Percentiles rank a stretch among this genome's conserved stretches.
phyloP scores from a whole-genome alignment of 2,797 vertebrate species.

The Microctenopoma lineatum region DNA sequence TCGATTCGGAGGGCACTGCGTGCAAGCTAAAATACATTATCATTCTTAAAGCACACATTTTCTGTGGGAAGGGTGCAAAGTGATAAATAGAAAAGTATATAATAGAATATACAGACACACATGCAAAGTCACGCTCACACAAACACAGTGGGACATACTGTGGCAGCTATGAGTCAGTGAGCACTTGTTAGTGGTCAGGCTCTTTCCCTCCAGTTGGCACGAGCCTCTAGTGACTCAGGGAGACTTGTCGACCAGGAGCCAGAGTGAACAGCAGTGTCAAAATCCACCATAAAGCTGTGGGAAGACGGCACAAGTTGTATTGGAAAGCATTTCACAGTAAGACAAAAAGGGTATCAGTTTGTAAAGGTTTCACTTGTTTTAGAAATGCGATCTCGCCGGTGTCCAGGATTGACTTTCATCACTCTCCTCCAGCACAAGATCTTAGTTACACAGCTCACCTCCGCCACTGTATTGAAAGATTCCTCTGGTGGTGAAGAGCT shows the following conservation, averaged over 20 bases:
- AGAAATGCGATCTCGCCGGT: neutral
- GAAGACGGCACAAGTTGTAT: slow-evolving; percentile 63
- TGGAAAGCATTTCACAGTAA: slow-evolving; percentile 48
- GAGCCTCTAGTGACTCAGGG: slow-evolving; percentile 79
- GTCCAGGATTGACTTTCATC: slow-evolving; percentile 54
- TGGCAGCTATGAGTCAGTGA: slow-evolving; percentile 81
- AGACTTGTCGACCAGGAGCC: slow-evolving; percentile 79
- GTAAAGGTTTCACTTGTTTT: slow-evolving; percentile 19
- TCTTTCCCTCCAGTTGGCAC: slow-evolving; percentile 81
- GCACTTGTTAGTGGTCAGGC: slow-evolving; percentile 80
- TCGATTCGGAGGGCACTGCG: slow-evolving; percentile 19
- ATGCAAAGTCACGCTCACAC: slow-evolving; percentile 38
- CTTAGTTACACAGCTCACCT: slow-evolving; percentile 59
- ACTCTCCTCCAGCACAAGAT: slow-evolving; percentile 35
- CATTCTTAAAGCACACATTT: slow-evolving; percentile 66
- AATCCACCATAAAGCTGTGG: slow-evolving; percentile 70
- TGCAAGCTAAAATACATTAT: slow-evolving; percentile 45
- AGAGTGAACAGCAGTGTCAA: slow-evolving; percentile 79
- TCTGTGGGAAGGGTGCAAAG: slow-evolving; percentile 73
- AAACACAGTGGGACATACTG: slow-evolving; percentile 75
- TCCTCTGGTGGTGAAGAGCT: slow-evolving; percentile 49
- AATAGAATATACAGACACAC: slow-evolving; percentile 59
- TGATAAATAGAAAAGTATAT: slow-evolving; percentile 68
- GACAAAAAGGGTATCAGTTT: slow-evolving; percentile 47
- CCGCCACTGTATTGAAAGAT: slow-evolving; percentile 48